Conservation (phyloP, 2,113 vertebrate species). For the Gavia stellata region DNA sequence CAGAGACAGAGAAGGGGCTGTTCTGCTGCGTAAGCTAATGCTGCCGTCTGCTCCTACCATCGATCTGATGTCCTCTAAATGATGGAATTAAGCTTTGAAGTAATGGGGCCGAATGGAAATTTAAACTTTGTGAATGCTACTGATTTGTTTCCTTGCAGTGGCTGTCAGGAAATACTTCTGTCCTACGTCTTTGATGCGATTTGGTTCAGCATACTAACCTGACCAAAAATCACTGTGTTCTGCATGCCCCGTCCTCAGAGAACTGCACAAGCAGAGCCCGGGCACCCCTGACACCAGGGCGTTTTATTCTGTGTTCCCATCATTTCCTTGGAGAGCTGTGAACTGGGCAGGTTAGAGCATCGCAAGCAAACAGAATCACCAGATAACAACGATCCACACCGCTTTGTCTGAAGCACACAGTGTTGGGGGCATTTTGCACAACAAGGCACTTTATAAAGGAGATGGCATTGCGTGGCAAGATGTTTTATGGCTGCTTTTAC, state of each 20-base stretch:
- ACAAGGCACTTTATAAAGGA: neutral
- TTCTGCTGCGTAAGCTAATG: neutral
- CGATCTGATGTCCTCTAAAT: neutral
- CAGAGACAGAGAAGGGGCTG: neutral
- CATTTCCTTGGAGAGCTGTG: neutral
- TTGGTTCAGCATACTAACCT: neutral
- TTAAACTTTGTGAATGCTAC: neutral
- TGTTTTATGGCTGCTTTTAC: neutral
- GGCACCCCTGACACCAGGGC: neutral
- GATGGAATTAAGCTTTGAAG: neutral
- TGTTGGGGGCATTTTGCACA: neutral
- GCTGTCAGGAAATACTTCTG: neutral
- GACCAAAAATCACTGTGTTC: neutral
- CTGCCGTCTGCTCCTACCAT: neutral
- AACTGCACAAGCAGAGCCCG: accelerated
- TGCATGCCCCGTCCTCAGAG: accelerated
- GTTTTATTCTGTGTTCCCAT: neutral
- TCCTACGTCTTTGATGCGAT: neutral
- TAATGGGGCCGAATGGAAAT: neutral
- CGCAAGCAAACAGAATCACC: neutral
- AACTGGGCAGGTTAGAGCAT: neutral
- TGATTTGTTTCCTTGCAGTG: neutral
- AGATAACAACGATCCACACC: accelerated
- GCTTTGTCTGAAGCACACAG: neutral
- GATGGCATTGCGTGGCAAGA: neutral